These are phyloP conservation scores for Podiceps cristatus DNA, from an alignment of 2,113 vertebrate species.

Conservation along the genomic window DNA sequence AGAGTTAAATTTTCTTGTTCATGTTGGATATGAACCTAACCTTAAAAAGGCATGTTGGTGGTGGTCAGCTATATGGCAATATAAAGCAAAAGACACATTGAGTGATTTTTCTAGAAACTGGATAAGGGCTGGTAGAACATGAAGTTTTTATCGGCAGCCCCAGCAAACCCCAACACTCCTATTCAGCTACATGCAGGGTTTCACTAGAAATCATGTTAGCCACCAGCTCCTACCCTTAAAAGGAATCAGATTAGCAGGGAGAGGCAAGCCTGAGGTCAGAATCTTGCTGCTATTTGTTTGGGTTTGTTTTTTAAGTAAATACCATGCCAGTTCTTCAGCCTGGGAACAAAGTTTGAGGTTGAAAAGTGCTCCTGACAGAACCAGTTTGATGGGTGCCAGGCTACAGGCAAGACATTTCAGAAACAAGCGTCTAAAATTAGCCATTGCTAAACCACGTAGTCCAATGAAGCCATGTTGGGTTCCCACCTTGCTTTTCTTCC, in stretches of 20 bases:
- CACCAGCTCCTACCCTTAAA: slow-evolving; percentile 72
- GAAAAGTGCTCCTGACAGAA: slow-evolving; percentile 42
- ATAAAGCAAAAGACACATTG: background rate
- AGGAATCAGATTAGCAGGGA: slow-evolving; percentile 70
- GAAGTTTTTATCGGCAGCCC: background rate
- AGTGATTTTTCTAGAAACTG: background rate
- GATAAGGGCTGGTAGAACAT: background rate
- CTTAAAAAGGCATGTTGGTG: background rate
- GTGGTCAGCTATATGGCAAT: background rate
- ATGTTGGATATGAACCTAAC: background rate
- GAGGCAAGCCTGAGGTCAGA: slow-evolving; percentile 42
- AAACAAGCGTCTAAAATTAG: slow-evolving; percentile 39
- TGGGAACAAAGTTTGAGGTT: slow-evolving; percentile 58
- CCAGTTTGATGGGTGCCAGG: slow-evolving; percentile 23
- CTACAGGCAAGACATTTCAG: background rate
- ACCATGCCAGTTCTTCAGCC: slow-evolving; percentile 13
- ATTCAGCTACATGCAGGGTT: background rate
- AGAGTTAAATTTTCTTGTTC: background rate
- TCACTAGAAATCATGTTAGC: slow-evolving; percentile 15
- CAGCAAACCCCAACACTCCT: background rate
- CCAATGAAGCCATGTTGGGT: background rate
- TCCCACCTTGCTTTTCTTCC: slow-evolving; percentile 1
- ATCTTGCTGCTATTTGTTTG: slow-evolving; percentile 50
- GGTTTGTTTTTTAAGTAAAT: slow-evolving; percentile 25
- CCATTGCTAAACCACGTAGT: background rate